These are phyloP conservation scores for Caenorhabditis angaria DNA, from an alignment of 2,888 invertebrate genomes.

Conservation along the genomic window DNA sequence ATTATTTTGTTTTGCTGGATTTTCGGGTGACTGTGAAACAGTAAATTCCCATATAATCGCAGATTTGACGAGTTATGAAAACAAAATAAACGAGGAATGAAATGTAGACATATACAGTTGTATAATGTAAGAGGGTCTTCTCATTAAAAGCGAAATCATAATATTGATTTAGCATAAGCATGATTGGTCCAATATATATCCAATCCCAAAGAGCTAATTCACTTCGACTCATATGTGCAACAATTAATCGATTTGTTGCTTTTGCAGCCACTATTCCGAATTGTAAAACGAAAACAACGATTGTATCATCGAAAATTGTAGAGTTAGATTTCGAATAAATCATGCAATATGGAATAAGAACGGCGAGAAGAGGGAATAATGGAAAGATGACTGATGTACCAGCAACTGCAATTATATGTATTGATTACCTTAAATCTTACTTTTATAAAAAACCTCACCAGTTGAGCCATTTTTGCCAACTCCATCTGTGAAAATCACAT, in stretches of 20 bases:
- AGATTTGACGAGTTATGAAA: constrained; percentile 74
- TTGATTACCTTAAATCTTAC: not conserved
- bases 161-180: constrained; percentile 91
- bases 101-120: constrained; percentile 72
- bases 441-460: constrained; percentile 84
- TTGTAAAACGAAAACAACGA: constrained; percentile 88
- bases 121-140: constrained; percentile 29
- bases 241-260: constrained; percentile 93
- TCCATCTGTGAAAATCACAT: constrained; percentile 80
- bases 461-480: constrained; percentile 98
- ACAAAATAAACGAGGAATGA: constrained; percentile 73
- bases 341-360: constrained; percentile 89
- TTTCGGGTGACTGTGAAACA: constrained; percentile 71
- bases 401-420: constrained; percentile 34
- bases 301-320: constrained; percentile 80
- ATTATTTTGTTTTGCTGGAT: constrained; percentile 17
- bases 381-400: constrained; percentile 86
- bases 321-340: constrained; percentile 85
- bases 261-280: constrained; percentile 90
- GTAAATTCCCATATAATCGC: constrained; percentile 74
- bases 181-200: constrained; percentile 88
- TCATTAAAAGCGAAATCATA: constrained; percentile 51
- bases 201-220: constrained; percentile 96
- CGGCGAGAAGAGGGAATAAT: constrained; percentile 89
- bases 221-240: constrained; percentile 99